These are phyloP conservation scores for Microchirus variegatus DNA, from an alignment of 2,797 vertebrate species.

Conservation along the genomic window DNA sequence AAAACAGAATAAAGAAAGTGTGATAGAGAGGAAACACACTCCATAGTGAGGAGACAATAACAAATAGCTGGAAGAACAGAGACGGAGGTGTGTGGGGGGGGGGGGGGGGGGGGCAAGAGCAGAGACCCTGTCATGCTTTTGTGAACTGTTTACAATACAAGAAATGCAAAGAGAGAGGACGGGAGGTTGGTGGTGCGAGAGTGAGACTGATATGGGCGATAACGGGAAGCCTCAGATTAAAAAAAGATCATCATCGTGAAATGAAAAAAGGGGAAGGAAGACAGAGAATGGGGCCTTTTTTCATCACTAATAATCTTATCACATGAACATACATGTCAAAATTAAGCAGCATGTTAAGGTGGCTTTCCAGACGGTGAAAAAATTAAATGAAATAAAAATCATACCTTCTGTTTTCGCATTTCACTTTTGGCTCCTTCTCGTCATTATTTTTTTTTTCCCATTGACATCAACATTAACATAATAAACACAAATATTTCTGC, in stretches of 20 bases:
- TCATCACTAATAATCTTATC: no score
- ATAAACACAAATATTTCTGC: no score
- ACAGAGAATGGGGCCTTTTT: not conserved
- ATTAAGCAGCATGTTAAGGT: no score
- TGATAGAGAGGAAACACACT: slow-evolving; percentile 85
- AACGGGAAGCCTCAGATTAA: not conserved
- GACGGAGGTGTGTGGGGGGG: slow-evolving; percentile 61
- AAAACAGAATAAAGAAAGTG: slow-evolving; percentile 74
- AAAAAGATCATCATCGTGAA: not conserved
- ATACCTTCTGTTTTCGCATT: no score
- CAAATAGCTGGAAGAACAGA: slow-evolving; percentile 89
- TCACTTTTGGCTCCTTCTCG: no score
- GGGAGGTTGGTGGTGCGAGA: slow-evolving; percentile 11
- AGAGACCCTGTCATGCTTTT: slow-evolving; percentile 91
- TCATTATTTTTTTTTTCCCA: no score
- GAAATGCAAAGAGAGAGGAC: slow-evolving; percentile 63
- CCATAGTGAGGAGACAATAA: slow-evolving; percentile 93
- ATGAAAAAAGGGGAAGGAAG: no score
- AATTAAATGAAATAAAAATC: no score
- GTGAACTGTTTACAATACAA: slow-evolving; percentile 84
- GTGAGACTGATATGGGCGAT: slow-evolving; percentile 47
- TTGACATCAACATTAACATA: no score
- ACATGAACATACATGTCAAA: no score
- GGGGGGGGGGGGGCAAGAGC: slow-evolving; percentile 83
- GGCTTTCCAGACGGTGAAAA: no score